Evolutionary conservation across 1,140 invertebrate genomes (phyloP), one percentile per base, ranked within the genome.

Genomic region (Zaprionus ornatus): DNA sequence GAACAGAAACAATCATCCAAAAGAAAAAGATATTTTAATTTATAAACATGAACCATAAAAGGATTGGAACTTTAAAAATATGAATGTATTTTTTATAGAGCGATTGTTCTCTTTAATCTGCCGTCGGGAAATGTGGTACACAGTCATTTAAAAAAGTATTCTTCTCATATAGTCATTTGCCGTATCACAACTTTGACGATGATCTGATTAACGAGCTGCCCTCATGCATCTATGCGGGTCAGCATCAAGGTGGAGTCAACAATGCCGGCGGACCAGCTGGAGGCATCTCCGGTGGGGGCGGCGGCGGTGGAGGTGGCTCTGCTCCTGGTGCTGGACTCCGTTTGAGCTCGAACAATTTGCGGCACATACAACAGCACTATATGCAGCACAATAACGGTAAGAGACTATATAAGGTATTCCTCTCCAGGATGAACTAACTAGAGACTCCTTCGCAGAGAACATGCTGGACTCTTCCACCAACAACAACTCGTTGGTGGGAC

Each of bases 281-380:
- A 19, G 77, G 82, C 29, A 67, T 68, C 3, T 71, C 72, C 15
- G 66, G 55, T 12, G 81, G 71, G 12, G 70, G 42, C 42, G 17
- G 45, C 7, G 45, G 45, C 7, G 17, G 45, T 19, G 17, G 55
- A 13, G 78, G 74, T n/a, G 68, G 40, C n/a, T 2, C 40, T 45
- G 40, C 40, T 17, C 40, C 40, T 17, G 40, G 61, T 48, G 64
- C 71, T 12, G 87, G 75, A 2, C 45, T 92, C 27, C 81, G 87
- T 0, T 72, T 92, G 1, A 92, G 64, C 40, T 79, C 90, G 1
- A 92, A 82, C 37, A 92, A 92, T 62, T 74, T 93, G 15, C 69
- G 92, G 9, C 92, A 93, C 59, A 91, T 92, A 7, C 92, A 92
- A 63, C 92, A 93, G 55, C 92, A 92, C 60, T 93, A 92, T 60